A percentile compares a stretch with the other conserved stretches of the same genome.
Evolutionary conservation across 2,888 invertebrate genomes (phyloP).

Genomic region (Thera obeliscata): DNA sequence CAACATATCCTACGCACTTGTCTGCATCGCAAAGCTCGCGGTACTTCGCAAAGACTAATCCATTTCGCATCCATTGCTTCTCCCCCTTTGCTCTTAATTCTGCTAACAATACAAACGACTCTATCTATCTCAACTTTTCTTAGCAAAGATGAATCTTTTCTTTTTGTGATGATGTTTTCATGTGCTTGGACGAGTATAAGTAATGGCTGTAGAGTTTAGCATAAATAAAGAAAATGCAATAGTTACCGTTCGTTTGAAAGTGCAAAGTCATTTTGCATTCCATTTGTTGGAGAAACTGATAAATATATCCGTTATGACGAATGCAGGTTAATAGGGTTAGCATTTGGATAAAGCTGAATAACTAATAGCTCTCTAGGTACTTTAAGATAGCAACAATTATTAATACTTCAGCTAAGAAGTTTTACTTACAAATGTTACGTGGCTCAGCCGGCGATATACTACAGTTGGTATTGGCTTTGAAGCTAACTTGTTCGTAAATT

Average conservation of each 20-base stretch:
- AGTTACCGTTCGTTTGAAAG: constrained; percentile 53
- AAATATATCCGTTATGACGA: constrained; percentile 18
- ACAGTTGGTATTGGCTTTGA: too few relatives aligned
- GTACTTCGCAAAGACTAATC: constrained; percentile 30
- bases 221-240: constrained; percentile 63
- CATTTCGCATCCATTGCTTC: constrained; percentile 39
- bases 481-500: too few relatives aligned
- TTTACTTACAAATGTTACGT: neutral
- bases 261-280: constrained; percentile 60
- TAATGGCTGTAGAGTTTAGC: constrained; percentile 46
- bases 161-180: constrained; percentile 33
- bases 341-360: neutral
- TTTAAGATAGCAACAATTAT: neutral
- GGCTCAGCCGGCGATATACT: too few relatives aligned
- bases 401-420: neutral
- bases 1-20: constrained; percentile 49
- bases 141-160: constrained; percentile 15
- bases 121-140: constrained; percentile 15
- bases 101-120: constrained; percentile 13
- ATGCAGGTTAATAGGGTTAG: constrained; percentile 10
- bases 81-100: constrained; percentile 20
- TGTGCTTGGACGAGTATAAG: constrained; percentile 35
- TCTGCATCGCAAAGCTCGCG: constrained; percentile 46
- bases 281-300: constrained; percentile 39
- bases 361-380: neutral